phyloP scores from a whole-genome alignment of 2,797 vertebrate genomes.

The Poeciliopsis infans region DNA sequence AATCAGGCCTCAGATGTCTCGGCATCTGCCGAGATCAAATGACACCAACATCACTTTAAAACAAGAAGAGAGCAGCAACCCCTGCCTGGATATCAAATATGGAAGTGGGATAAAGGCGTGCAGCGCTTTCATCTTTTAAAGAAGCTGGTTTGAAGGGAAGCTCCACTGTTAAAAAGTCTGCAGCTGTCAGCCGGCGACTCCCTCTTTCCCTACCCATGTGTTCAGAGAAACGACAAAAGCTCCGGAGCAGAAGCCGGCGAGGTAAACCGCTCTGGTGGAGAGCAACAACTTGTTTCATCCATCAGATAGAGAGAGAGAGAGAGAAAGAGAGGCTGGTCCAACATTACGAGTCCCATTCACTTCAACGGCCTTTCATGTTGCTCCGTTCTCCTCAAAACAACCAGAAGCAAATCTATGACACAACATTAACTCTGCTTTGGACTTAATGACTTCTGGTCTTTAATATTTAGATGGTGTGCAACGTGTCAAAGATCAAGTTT shows the following conservation, averaged over 20 bases:
- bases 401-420: background rate
- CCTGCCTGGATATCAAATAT: constrained; percentile 73
- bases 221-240: constrained; percentile 59
- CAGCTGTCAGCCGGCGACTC: constrained; percentile 66
- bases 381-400: background rate
- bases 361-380: background rate
- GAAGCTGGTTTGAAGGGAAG: constrained; percentile 72
- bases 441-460: too few relatives aligned
- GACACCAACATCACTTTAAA: constrained; percentile 76
- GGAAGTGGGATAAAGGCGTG: constrained; percentile 70
- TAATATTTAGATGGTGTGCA: too few relatives aligned
- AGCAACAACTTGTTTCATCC: constrained; percentile 56
- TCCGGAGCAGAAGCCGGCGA: constrained; percentile 57
- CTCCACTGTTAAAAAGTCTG: constrained; percentile 65
- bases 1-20: constrained; percentile 75
- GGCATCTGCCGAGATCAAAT: constrained; percentile 78
- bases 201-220: constrained; percentile 55
- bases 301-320: constrained; percentile 27
- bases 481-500: too few relatives aligned
- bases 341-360: constrained; percentile 38
- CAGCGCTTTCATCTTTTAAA: constrained; percentile 76
- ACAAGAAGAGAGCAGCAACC: constrained; percentile 72
- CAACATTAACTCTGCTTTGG: background rate
- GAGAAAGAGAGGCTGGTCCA: constrained; percentile 40
- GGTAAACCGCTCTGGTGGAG: constrained; percentile 65